Evolutionary conservation across 1,140 invertebrate species (phyloP), one percentile per base, ranked within the genome.

Genomic region (Temnothorax nylanderi): DNA sequence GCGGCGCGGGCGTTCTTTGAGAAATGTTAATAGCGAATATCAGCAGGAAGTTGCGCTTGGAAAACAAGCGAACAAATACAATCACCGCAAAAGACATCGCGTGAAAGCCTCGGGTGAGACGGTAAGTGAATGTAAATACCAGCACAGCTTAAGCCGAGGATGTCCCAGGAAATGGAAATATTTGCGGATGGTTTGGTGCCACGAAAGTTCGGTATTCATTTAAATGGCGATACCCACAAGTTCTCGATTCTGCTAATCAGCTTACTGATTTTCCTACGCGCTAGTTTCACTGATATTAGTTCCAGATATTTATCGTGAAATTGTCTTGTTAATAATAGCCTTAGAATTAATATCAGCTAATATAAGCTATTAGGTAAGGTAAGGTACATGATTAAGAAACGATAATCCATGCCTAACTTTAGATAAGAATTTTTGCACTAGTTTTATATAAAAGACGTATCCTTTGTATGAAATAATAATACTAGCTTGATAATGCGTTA

Each of bases 151-250:
- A 89, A 88, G 87, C 82, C 65, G 16, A 37, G 87, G 62, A 62
- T 56, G 49, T n/a, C 49, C 72, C 32, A 51, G 87, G 81, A 89
- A 89, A 86, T 88, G 87, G 77, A 88, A 92, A 92, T 91, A 91
- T 92, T 92, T 92, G 86, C 91, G 54, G 26, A 89, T 72, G 82
- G 51, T 86, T 75, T 74, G 75, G 54, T 69, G 74, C 82, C 32
- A 71, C 47, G 67, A 86, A 89, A 89, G 54, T 89, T 88, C 32
- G 67, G 75, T 80, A 89, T 89, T 74, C 82, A 88, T 88, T 77
- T 85, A 85, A 64, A 72, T 69, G 82, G 88, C 77, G 87, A 88
- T 80, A 88, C 80, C 16, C 54, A 60, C 82, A 74, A 85, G 67
- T 88, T 80, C 62, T 86, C 82, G 26, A 7, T 13, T 37, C 32